Base-by-base conservation (phyloP, 2,888 invertebrate genomes). In the Rhingia rostrata region DNA sequence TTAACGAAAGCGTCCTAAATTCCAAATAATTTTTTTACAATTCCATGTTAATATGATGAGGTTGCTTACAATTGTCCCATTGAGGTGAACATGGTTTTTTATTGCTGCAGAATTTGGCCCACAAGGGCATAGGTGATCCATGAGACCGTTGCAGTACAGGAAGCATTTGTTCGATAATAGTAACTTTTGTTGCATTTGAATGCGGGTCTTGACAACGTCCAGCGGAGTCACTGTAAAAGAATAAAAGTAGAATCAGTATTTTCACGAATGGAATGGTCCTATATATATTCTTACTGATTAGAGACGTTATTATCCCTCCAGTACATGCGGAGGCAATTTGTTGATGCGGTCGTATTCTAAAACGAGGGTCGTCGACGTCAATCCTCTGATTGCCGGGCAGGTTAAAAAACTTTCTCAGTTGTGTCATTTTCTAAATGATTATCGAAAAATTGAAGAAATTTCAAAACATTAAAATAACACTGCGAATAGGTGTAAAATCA, bases 171-270 rank as follows among this genome's bases (percentile, higher is more conserved):
- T 96, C 6, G 95, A 95, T 4, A 95, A 92, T 87, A 96, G 90
- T 0, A 95, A 95, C 88, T 97, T 97, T 89, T 97, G 96, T 91
- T 99, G 99, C 3, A 97, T 95, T 92, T 99, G 99, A 47, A 99
- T 93, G 60, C 99, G 94, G 85, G 99, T 98, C 93, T 99, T 99
- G 0, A 99, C 97, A n/a, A 99, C 99, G 93, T 99, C 99, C 87
- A 99, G 92, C 0, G 99, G 99, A 0, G 99, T 99, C 92, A 99
- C 98, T 98, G 47, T 33, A 87, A 86, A 41, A 10, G 0, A 51
- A n/a, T 32, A 22, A 33, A 66, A 45, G 32, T 39, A 14, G 9
- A 22, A 14, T 53, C 33, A 72, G 53, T 70, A 22, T 6, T 43
- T 61, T 33, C 7, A n/a, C 1, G 22, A 10, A 49, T 2, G 30